Conservation (phyloP, 2,888 invertebrate genomes). For the Zootermopsis nevadensis region DNA sequence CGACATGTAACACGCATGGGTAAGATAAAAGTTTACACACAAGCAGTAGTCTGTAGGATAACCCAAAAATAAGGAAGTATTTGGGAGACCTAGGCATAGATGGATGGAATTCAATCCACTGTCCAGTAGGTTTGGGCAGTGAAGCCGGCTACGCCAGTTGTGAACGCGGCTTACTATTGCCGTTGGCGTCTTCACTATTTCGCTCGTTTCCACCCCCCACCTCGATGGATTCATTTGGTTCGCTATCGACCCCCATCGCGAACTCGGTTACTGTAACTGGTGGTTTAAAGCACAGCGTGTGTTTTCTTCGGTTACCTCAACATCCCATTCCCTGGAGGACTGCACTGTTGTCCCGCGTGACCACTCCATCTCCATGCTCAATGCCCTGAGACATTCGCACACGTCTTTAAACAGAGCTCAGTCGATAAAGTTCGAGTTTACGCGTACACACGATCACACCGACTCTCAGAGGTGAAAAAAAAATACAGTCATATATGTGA, state of each 20-base stretch:
- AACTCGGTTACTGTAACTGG: not conserved
- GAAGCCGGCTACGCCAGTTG: not conserved
- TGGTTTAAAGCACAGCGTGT: not conserved
- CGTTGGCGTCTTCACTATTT: not conserved
- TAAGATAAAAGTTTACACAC: too few species aligned
- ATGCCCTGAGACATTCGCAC: not conserved
- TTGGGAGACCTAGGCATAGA: too few species aligned
- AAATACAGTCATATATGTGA: not conserved
- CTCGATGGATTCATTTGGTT: not conserved
- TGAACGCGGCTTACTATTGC: not conserved
- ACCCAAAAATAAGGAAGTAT: too few species aligned
- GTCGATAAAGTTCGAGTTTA: conserved; percentile 1
- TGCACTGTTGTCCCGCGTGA: not conserved
- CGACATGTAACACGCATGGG: too few species aligned
- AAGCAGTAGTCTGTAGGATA: too few species aligned
- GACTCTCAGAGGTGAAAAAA: not conserved
- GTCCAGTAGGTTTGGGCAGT: too few species aligned
- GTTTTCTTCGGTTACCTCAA: not conserved
- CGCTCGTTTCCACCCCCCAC: not conserved
- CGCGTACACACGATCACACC: not conserved
- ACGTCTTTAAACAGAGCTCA: conserved; percentile 2
- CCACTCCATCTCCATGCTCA: conserved; percentile 2
- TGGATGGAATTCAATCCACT: too few species aligned
- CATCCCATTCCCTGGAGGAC: not conserved
- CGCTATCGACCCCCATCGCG: not conserved